phyloP scores from a whole-genome alignment of 2,797 vertebrate species.

The Hozukius guyotensis region DNA sequence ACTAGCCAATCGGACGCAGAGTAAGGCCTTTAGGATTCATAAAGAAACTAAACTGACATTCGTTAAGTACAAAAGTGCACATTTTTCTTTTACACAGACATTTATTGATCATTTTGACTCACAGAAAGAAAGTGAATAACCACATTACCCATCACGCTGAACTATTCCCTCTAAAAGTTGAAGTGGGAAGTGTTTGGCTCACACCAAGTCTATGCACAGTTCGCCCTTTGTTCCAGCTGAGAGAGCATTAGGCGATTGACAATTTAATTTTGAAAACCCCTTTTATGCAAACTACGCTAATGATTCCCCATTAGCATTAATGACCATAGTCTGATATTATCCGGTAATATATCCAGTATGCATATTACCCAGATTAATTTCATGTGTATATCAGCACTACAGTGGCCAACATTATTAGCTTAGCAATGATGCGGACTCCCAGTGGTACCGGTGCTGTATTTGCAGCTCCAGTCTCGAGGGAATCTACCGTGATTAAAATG shows the following conservation, averaged over 20 bases:
- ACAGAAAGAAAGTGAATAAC: background rate
- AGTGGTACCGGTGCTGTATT: slow-evolving; percentile 38
- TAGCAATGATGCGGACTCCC: slow-evolving; percentile 47
- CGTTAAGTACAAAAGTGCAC: background rate
- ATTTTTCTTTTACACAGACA: background rate
- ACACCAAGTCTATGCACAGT: background rate
- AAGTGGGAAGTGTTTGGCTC: background rate
- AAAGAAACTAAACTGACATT: background rate
- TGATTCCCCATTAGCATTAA: slow-evolving; percentile 66
- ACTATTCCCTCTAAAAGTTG: background rate
- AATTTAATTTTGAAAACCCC: slow-evolving; percentile 48
- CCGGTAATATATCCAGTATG: slow-evolving; percentile 60
- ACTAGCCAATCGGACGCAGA: too few species aligned
- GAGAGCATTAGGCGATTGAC: slow-evolving; percentile 36
- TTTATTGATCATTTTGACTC: background rate
- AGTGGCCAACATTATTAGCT: slow-evolving; percentile 69
- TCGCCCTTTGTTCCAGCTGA: slow-evolving; percentile 15
- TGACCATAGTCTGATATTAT: slow-evolving; percentile 55
- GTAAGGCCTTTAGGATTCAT: too few species aligned
- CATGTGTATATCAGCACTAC: slow-evolving; percentile 58
- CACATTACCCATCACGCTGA: background rate
- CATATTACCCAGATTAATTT: slow-evolving; percentile 64
- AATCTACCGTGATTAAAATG: slow-evolving; percentile 75
- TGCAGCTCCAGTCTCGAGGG: slow-evolving; percentile 53
- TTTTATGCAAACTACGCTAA: slow-evolving; percentile 48